phyloP scores from a whole-genome alignment of 2,113 vertebrate species.

The Colinus virginianus region DNA sequence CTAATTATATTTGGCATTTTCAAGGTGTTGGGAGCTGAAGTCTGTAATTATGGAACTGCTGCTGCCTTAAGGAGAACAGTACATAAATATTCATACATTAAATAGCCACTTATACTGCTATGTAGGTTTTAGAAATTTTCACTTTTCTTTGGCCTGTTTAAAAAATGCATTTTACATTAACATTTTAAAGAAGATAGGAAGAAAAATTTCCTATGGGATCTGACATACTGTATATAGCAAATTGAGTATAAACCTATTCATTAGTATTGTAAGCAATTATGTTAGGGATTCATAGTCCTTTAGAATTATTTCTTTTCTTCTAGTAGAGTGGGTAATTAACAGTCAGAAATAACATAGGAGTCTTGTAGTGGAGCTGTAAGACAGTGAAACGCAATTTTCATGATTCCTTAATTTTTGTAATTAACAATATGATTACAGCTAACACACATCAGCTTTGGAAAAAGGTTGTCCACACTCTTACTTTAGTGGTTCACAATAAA shows the following conservation, averaged over 20 bases:
- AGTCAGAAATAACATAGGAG: conserved; percentile 23
- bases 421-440: neutral
- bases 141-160: neutral
- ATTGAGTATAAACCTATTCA: conserved; percentile 23
- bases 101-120: conserved; percentile 46
- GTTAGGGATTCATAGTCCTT: neutral
- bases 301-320: conserved; percentile 32
- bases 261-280: neutral
- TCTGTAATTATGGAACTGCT: conserved; percentile 40
- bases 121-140: neutral
- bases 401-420: neutral
- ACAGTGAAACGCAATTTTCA: conserved; percentile 2
- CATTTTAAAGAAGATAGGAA: neutral
- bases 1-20: conserved; percentile 74
- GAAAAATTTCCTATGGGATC: neutral
- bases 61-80: conserved; percentile 28
- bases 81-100: conserved; percentile 66
- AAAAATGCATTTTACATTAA: conserved; percentile 5
- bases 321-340: conserved; percentile 25
- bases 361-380: conserved; percentile 14
- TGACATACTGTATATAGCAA: neutral
- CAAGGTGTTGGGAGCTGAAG: conserved; percentile 48
- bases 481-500: neutral
- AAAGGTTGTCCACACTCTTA: neutral
- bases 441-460: neutral